Evolutionary conservation across 1,140 invertebrate genomes (phyloP), one percentile per base, ranked within the genome.

Genomic region (Polypedilum pembai): DNA sequence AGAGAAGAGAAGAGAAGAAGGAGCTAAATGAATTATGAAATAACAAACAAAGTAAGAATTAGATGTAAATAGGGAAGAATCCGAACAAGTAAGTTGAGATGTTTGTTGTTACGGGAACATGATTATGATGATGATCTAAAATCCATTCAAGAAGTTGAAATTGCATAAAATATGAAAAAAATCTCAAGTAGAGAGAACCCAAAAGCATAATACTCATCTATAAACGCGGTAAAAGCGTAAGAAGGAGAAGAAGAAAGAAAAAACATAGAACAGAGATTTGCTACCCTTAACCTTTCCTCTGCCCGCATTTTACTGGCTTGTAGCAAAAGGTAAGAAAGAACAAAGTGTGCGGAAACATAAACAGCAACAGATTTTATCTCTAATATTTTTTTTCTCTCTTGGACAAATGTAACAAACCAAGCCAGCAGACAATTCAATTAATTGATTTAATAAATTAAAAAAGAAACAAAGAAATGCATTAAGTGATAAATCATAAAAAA

Each of bases 21-120:
- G 8, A 18, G 65, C 24, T 33, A 69, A 69, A 21, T 69, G 65
- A 69, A 69, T 69, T 69, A 69, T 69, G 65, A 69, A 69, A 69
- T 21, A 69, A 21, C 65, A 69, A 69, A 69, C 65, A 69, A 69
- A 56, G 45, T 33, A 56, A 12, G n/a, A 56, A 56, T 56, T 56
- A 56, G 45, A 56, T 56, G 15, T 56, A n/a, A 56, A 12, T 56
- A 56, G 24, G 24, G 5, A 33, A 33, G 24, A 33, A 33, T 33
- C 24, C 5, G 24, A 33, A 5, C 24, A 33, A 33, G 24, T 33
- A 33, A 33, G 24, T 3, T 33, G 24, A 33, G 24, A 33, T 56
- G 45, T n/a, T 12, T 56, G 45, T 56, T 56, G 45, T 56, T 56
- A 10, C 45, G 8, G 45, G 1, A 56, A n/a, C 12, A 56, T 56